Percentiles rank a stretch among this genome's conserved stretches.
These are phyloP conservation scores for Rhipidura dahli DNA, from an alignment of 2,113 vertebrate genomes.

Conservation along the genomic window DNA sequence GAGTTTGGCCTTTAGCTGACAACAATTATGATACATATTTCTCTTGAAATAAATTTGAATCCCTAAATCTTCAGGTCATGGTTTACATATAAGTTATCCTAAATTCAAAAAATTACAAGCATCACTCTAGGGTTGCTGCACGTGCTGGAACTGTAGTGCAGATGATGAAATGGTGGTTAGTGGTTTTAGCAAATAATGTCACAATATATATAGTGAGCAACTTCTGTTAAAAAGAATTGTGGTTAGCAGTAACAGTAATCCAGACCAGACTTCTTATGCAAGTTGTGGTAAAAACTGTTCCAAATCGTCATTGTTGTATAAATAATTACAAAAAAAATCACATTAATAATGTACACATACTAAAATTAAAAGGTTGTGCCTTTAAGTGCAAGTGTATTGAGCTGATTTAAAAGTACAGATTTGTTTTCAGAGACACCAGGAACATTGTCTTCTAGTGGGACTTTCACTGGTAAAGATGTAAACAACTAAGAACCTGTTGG, in stretches of 20 bases:
- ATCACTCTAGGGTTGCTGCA: not conserved
- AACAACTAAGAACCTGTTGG: not conserved
- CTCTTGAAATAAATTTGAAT: not conserved
- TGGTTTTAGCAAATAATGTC: not conserved
- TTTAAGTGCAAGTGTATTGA: not conserved
- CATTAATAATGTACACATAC: not conserved
- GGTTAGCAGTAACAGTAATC: constrained; percentile 4
- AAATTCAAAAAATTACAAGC: not conserved
- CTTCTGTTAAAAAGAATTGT: not conserved
- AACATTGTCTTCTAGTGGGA: not conserved
- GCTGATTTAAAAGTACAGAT: not conserved
- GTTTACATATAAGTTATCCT: not conserved
- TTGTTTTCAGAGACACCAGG: not conserved
- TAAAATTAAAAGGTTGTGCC: not conserved
- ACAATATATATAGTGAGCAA: not conserved
- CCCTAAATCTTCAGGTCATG: not conserved
- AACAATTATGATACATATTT: not conserved
- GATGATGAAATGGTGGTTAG: not conserved
- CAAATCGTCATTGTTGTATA: not conserved
- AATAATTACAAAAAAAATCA: not conserved
- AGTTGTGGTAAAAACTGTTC: not conserved
- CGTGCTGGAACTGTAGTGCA: not conserved
- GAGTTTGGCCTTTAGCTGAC: not conserved
- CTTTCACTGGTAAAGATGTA: not conserved
- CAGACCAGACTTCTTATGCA: not conserved